These are phyloP conservation scores for Chionoecetes opilio DNA, from an alignment of 1,140 invertebrate species.

Conservation along the genomic window DNA sequence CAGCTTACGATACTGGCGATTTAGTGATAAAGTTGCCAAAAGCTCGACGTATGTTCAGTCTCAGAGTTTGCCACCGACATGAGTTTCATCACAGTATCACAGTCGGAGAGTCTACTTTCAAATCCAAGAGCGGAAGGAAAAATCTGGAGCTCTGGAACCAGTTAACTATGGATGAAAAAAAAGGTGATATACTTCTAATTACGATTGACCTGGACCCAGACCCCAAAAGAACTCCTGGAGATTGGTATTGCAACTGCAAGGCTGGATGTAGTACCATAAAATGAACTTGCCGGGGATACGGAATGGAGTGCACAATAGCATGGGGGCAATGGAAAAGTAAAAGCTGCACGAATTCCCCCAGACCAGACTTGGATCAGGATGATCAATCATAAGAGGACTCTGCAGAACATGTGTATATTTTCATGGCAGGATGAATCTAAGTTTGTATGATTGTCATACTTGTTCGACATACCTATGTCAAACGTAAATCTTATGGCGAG, in stretches of 20 bases:
- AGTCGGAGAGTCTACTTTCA: slow-evolving; percentile 46
- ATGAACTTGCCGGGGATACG: slow-evolving; percentile 15
- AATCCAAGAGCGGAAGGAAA: slow-evolving; percentile 57
- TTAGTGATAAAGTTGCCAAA: slow-evolving; percentile 50
- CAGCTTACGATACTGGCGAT: slow-evolving; percentile 37
- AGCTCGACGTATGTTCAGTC: slow-evolving; percentile 32
- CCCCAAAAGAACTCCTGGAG: slow-evolving; percentile 48
- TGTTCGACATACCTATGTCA: too few relatives aligned
- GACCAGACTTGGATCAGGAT: too few relatives aligned
- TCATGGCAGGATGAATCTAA: too few relatives aligned
- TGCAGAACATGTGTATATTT: too few relatives aligned
- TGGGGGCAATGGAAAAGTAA: too few relatives aligned
- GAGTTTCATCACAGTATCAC: slow-evolving; percentile 41
- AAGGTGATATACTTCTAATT: slow-evolving; percentile 3
- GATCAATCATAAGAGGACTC: too few relatives aligned
- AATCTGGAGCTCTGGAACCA: slow-evolving; percentile 48
- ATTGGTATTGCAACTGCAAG: slow-evolving; percentile 44
- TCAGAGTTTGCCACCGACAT: slow-evolving; percentile 54
- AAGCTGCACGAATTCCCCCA: too few relatives aligned
- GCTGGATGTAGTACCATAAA: slow-evolving; percentile 39
- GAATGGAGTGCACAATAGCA: slow-evolving; percentile 48
- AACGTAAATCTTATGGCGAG: too few relatives aligned
- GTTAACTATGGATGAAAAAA: slow-evolving; percentile 18
- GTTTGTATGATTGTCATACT: too few relatives aligned
- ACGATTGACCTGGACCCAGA: slow-evolving; percentile 28